phyloP scores from a whole-genome alignment of 1,140 invertebrate species.

The Dermatophagoides farinae region DNA sequence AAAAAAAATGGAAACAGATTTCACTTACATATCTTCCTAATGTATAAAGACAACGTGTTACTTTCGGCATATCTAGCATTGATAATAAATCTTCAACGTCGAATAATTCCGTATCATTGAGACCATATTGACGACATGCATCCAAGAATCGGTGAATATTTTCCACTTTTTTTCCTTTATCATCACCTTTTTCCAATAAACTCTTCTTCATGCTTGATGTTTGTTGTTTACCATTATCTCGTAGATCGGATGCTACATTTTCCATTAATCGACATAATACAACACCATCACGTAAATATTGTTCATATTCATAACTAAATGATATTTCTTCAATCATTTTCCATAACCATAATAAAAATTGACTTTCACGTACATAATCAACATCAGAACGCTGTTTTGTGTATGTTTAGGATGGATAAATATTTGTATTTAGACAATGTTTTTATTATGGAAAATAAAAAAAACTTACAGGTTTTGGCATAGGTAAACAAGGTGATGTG shows the following conservation, averaged over 20 bases:
- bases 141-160: conserved; percentile 23
- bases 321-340: conserved; percentile 22
- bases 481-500: background rate
- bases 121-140: conserved; percentile 20
- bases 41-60: conserved; percentile 23
- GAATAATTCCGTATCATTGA: conserved; percentile 22
- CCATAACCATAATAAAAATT: conserved; percentile 25
- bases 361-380: conserved; percentile 22
- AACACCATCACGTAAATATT: conserved; percentile 24
- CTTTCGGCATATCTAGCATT: conserved; percentile 22
- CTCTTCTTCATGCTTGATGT: conserved; percentile 18
- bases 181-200: conserved; percentile 14
- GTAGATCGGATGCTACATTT: background rate
- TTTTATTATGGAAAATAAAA: background rate
- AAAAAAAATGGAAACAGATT: background rate
- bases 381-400: background rate
- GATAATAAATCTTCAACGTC: conserved; percentile 23
- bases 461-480: conserved; percentile 2
- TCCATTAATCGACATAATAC: conserved; percentile 20
- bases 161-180: conserved; percentile 20
- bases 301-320: conserved; percentile 22
- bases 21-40: conserved; percentile 22
- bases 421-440: background rate
- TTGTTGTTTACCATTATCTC: conserved; percentile 14
- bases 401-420: background rate